A percentile compares a stretch with the other conserved stretches of the same genome.
phyloP scores from a whole-genome alignment of 2,888 invertebrate species.

The Xanthia icteritia region DNA sequence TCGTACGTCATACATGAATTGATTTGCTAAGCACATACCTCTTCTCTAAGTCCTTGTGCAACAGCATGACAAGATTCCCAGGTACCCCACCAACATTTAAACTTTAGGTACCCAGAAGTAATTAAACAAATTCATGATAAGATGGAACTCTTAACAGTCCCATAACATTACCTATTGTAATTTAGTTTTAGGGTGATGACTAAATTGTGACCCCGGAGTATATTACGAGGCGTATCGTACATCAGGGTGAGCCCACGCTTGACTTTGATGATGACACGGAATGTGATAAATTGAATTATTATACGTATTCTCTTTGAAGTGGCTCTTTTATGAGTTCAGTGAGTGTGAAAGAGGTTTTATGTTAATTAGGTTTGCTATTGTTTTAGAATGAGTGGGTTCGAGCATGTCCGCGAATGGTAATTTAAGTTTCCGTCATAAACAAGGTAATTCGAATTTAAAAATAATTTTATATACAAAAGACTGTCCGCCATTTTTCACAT shows the following conservation, averaged over 20 bases:
- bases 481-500: background rate
- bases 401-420: background rate
- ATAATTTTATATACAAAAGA: background rate
- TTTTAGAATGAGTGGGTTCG: conserved; percentile 24
- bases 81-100: background rate
- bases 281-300: conserved; percentile 64
- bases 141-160: conserved; percentile 39
- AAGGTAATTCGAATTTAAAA: background rate
- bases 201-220: conserved; percentile 56
- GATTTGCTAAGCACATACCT: background rate
- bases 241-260: conserved; percentile 50
- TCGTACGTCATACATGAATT: background rate
- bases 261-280: conserved; percentile 48
- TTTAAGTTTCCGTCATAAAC: background rate
- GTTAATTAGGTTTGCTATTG: conserved; percentile 42
- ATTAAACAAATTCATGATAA: conserved; percentile 51
- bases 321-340: conserved; percentile 50
- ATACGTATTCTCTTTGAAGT: conserved; percentile 51
- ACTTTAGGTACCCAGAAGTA: conserved; percentile 25
- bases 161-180: conserved; percentile 58
- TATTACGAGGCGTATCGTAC: conserved; percentile 43
- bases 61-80: background rate
- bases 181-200: conserved; percentile 64
- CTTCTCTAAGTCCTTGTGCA: background rate
- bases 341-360: conserved; percentile 40